Conservation (phyloP, 2,113 vertebrate genomes). For the Octodon degus region DNA sequence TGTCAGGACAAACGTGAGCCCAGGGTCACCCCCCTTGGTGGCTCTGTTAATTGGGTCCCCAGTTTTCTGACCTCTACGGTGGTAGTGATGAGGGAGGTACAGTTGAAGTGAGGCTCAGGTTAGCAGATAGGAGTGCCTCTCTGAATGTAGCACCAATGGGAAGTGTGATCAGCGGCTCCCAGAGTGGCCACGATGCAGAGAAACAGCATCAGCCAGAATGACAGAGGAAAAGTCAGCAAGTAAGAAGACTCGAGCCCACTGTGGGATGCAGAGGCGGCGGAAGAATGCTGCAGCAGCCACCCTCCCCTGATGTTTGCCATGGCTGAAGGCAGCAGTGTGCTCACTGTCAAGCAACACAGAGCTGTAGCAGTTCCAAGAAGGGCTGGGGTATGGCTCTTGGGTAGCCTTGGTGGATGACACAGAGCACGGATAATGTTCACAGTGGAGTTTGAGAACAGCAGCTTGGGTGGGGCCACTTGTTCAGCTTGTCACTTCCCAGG, state of each 20-base stretch:
- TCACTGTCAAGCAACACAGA: neutral
- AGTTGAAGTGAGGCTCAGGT: neutral
- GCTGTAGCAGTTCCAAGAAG: neutral
- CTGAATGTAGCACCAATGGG: neutral
- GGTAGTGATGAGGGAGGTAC: neutral
- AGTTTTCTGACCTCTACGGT: neutral
- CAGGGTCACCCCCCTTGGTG: fast-evolving
- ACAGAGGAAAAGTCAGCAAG: neutral
- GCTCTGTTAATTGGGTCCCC: neutral
- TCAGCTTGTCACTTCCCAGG: neutral
- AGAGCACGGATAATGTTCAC: neutral
- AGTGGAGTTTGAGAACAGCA: neutral
- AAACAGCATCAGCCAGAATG: neutral
- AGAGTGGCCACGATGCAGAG: neutral
- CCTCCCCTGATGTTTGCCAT: neutral
- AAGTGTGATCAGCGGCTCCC: neutral
- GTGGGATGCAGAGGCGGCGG: neutral
- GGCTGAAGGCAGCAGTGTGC: neutral
- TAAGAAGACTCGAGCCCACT: neutral
- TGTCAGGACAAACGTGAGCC: neutral
- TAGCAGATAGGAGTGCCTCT: neutral
- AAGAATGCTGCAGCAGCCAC: neutral
- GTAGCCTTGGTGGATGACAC: no score
- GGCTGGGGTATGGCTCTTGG: neutral
- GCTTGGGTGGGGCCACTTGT: neutral